Base-by-base conservation (phyloP, 2,888 invertebrate genomes). In the Hydrotaea diabolus region DNA sequence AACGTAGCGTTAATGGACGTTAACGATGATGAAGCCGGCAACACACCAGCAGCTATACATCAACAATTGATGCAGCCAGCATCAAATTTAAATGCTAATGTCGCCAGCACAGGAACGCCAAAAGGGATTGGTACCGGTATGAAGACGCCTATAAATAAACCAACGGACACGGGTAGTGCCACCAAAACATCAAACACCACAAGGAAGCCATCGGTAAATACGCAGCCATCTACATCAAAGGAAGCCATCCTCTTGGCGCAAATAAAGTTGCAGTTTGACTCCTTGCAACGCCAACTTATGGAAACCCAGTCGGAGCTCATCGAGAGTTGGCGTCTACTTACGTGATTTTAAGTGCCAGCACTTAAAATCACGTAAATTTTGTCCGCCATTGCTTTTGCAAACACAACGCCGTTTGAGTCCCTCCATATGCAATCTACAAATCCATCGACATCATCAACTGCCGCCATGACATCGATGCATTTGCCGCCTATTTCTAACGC, bases 241-340 rank as follows among this genome's bases (percentile, higher is more conserved):
- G 39, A 72, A 55, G 17, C 49, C 72, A 49, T 21, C 71, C 26
- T 26, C 64, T 5, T 64, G 46, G 15, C 19, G 31, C 53, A 77
- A 0, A 69, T 59, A 19, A 57, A 77, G 53, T 36, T 64, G 23
- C 64, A 79, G 23, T 31, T 79, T 8, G 26, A 21, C 13, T 9
- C 0, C 5, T 17, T 73, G 26, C 43, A 72, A 72, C 62, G 21
- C 36, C 78, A 78, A 23, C 62, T 78, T 21, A 53, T 31, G 13
- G 79, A 73, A 19, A 79, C 64, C 9, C 73, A 79, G n/a, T 64
- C 55, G 7, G 46, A 79, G 15, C 79, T 79, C 15, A 43, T 3
- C 1, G 73, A 73, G 31, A 79, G 62, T 17, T 11, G 49, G 15
- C 49, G 49, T 15, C n/a, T n/a, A n/a, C n/a, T n/a, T n/a, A n/a